Evolutionary conservation across 2,797 vertebrate genomes (phyloP), one percentile per base, ranked within the genome.

Genomic region (Fringilla coelebs): DNA sequence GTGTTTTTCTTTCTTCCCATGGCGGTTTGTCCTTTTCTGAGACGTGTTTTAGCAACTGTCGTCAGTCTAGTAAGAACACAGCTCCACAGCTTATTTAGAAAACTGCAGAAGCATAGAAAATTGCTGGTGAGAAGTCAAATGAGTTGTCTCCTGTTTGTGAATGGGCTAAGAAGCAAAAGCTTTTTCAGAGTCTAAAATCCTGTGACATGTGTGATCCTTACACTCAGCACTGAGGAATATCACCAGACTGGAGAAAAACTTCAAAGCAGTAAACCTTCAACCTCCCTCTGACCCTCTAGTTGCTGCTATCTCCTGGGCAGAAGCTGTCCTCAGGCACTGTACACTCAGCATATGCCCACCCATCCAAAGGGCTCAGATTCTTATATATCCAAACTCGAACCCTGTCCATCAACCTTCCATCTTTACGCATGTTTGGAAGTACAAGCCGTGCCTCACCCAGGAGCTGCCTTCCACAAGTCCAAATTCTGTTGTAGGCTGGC

Each of bases 91-190:
- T 88, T 83, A 52, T 52, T 78, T 85, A 49, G 46, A 61, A 91
- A 79, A 41, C 45, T 88, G 89, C 34, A 83, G 65, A 83, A 88
- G 29, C 72, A 60, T 14, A 40, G 65, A 60, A 93, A 57, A 92
- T 67, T 83, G 72, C 72, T 91, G 72, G 52, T 91, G 85, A 67
- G 57, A 89, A 93, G 49, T 77, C 45, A 77, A 77, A 61, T 83
- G 72, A 94, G 34, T 91, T 92, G 71, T 88, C 78, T 90, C 71
- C 72, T 88, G 29, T 71, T 89, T 91, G 57, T 71, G 72, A 91
- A 92, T 74, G 78, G 79, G 52, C 41, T 83, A 66, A 93, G 75
- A 51, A 61, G 68, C 21, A 76, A 70, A 89, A 87, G 34, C 7
- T 71, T 87, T 87, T 45, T 40, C 14, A 24, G 55, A 79, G 41